Percentiles rank a stretch among this genome's conserved stretches.
These are phyloP conservation scores for Agrotis segetum DNA, from an alignment of 2,888 invertebrate species.

Conservation along the genomic window DNA sequence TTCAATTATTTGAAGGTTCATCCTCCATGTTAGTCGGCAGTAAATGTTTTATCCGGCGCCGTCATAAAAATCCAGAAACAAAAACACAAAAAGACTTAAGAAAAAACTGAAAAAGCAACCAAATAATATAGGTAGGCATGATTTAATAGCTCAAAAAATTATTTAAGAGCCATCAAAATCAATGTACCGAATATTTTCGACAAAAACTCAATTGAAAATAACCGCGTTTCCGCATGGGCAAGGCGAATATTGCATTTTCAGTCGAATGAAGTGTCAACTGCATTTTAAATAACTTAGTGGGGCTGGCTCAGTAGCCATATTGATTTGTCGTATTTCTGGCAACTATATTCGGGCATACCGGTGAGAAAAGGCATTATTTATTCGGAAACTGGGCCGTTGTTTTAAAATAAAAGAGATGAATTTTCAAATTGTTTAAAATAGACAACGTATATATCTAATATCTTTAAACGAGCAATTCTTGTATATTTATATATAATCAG, in stretches of 20 bases:
- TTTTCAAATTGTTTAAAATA: conserved; percentile 44
- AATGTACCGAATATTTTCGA: conserved; percentile 71
- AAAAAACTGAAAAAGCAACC: conserved; percentile 39
- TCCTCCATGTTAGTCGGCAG: no score
- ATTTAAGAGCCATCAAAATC: conserved; percentile 71
- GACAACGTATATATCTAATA: no score
- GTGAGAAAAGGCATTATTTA: conserved; percentile 51
- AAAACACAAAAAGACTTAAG: conserved; percentile 13
- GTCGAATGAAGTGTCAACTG: conserved; percentile 88
- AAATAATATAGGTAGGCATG: conserved; percentile 40
- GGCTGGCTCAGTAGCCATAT: conserved; percentile 74
- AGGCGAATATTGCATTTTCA: conserved; percentile 89
- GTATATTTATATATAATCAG: no score
- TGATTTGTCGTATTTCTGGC: conserved; percentile 81
- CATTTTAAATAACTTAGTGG: conserved; percentile 89
- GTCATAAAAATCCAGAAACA: background rate
- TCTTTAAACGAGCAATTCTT: no score
- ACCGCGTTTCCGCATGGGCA: conserved; percentile 84
- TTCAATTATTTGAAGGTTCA: no score
- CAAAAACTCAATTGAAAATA: conserved; percentile 82
- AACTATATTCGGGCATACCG: conserved; percentile 48
- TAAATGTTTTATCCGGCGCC: background rate
- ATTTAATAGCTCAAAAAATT: conserved; percentile 69
- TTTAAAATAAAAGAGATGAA: conserved; percentile 26
- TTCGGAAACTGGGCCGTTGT: conserved; percentile 23